Base-by-base conservation (phyloP, 2,888 invertebrate genomes). In the Oscheius sp. region DNA sequence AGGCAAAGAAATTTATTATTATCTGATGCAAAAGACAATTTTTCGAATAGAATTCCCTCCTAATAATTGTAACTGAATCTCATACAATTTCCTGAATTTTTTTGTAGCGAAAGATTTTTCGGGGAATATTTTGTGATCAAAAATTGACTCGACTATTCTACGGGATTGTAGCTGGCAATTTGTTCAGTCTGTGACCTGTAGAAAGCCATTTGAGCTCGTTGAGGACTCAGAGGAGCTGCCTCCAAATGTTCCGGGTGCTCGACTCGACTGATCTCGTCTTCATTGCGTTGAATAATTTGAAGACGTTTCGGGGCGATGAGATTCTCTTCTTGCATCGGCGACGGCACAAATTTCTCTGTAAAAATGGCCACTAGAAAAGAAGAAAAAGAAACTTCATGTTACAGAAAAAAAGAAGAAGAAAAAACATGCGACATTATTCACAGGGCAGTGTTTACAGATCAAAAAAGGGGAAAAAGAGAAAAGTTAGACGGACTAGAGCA, bases 101-200 rank as follows among this genome's bases (percentile, higher is more conserved):
- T 56, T 59, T 59, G 59, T 58, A 27, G 27, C 29, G 21, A 21
- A n/a, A 21, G 18, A n/a, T 61, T 61, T 41, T 61, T 43, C 2
- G 6, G 2, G 21, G 43, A 13, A 23, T 23, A 23, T 55, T 55
- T 55, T 7, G 55, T 52, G 53, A 52, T 7, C 6, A 52, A 52
- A 52, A 52, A 52, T 9, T 7, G 6, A 16, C 53, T 61, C 35
- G n/a, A 3, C 25, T 72, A 72, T 52, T 86, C 85, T 18, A 86
- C 81, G 21, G 85, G 86, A 74, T 87, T 87, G 76, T 88, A 88
- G 35, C 84, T 82, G 66, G 88, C 83, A 35, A 87, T 86, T 59
- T 79, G 76, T 75, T 88, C 86, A 46, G 79, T 76, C 23, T 81
- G 84, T 46, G 86, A 88, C 88, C 88, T 88, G 84, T 87, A 86